Percentiles rank a stretch among this genome's conserved stretches.
Conservation (phyloP, 1,140 invertebrate species). For the Eciton burchellii region DNA sequence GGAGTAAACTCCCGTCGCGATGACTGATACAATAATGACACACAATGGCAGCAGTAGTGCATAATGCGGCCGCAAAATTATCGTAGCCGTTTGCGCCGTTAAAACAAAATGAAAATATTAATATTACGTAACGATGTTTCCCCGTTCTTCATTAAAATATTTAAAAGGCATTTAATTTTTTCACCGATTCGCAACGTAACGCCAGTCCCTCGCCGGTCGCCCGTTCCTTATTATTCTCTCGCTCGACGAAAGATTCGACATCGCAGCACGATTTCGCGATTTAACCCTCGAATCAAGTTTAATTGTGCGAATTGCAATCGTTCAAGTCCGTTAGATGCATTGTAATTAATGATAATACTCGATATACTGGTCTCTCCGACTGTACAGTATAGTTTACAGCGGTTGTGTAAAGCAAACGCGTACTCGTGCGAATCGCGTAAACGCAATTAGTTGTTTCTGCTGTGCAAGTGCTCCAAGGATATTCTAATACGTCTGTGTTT, state of each 20-base stretch:
- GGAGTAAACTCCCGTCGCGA: constrained; percentile 30
- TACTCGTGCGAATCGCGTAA: constrained; percentile 46
- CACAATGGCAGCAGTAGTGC: neutral
- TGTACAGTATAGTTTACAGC: neutral
- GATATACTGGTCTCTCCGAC: constrained; percentile 38
- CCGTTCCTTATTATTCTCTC: neutral
- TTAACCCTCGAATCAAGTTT: constrained; percentile 1
- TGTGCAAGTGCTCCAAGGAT: constrained; percentile 31
- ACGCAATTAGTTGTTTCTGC: constrained; percentile 50
- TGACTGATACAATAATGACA: neutral
- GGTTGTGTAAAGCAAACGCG: constrained; percentile 15
- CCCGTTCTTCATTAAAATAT: neutral
- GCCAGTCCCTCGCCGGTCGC: too few species aligned
- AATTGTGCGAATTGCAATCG: constrained; percentile 14
- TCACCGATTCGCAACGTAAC: neutral
- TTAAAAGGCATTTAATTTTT: neutral
- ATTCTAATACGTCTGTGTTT: constrained; percentile 46
- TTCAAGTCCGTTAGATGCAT: constrained; percentile 12
- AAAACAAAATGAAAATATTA: neutral
- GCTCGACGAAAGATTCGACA: neutral
- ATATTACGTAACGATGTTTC: neutral
- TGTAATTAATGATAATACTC: constrained; percentile 34
- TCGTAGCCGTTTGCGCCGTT: neutral
- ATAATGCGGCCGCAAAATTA: neutral
- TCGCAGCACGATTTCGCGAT: neutral